Evolutionary conservation across 2,888 invertebrate species (phyloP), one percentile per base, ranked within the genome.

Genomic region (Dorcus hopei): DNA sequence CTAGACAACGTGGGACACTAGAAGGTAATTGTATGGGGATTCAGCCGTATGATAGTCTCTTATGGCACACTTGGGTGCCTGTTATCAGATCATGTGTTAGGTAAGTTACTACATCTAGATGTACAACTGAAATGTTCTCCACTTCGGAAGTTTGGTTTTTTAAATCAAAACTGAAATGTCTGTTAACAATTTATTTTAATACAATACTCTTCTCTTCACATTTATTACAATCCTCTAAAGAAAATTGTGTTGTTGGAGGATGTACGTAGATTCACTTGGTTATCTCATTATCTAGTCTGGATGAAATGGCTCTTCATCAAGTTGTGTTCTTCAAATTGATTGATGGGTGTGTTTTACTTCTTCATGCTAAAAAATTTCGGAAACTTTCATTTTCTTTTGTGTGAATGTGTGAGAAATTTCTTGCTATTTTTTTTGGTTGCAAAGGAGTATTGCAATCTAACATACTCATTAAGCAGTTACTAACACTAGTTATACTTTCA

Each of bases 41-140:
- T 5, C 85, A 84, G 66, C 90, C 93, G 0, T 95, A 91, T 73
- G 90, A 93, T 77, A 86, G 87, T 69, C 80, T 96, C 58, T 80
- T 97, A 66, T 95, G 95, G 95, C 91, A 93, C 72, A 88, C 91
- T 61, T 93, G 94, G 87, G 87, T 95, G 81, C 95, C 95, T n/a
- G 83, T 85, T 59, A 81, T 96, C 61, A 84, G 90, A 68, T 81
- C 82, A 42, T 87, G 89, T 45, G 84, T 89, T 65, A 84, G 86
- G 90, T 89, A 78, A 84, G 86, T 86, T 68, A 54, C 64, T 64
- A 65, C 23, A 42, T 48, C 49, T 48, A 55, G 54, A 39, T 55
- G 48, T 49, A 55, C 54, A 49, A 49, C 48, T 55, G 51, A 56
- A 56, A 51, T 45, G 45, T 23, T 45, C 51, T 48, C 45, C 57